Base-by-base conservation (phyloP, 1,140 invertebrate genomes). In the Aphelenchoides fujianensis region DNA sequence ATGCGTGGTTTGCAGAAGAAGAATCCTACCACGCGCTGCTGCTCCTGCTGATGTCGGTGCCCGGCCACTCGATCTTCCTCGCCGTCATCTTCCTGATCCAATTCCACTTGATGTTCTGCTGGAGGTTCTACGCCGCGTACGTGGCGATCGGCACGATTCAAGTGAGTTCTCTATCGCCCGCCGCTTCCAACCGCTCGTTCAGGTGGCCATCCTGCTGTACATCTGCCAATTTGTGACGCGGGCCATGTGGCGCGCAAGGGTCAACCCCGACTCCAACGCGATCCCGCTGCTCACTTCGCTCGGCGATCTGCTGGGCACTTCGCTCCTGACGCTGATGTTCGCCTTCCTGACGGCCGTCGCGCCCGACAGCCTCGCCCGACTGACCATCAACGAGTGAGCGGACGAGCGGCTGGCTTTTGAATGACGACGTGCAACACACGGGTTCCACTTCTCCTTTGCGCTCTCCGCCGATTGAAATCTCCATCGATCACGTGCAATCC, bases 251-350 rank as follows among this genome's bases (percentile, higher is more conserved):
- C 67, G 67, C 48, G 84, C 87, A 30, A 85, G 85, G 2, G 82
- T 87, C 16, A 86, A 88, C 74, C 87, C 87, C 2, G 87, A 88
- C 74, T 87, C 87, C 72, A 78, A 80, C 16, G 79, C 81, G 19
- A 81, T 97, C 71, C 89, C 94, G 0, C 96, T 95, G 86, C 87
- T 96, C 55, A 97, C 94, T 2, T 92, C 93, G 1, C 81, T 96
- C 0, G 94, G 93, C n/a, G 94, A 97, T 86, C 88, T 97, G 1
- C 86, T 93, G 0, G 94, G 94, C n/a, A 93, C 92, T 1, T 88
- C 90, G 27, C 89, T 96, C 74, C 85, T 96, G 23, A 90, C 91
- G 0, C 77, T 90, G 1, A 91, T 92, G 16, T 95, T 95, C 84
- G 86, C 90, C 70, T 89, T 93, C 71, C 88, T 95, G 32, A 66